These are phyloP conservation scores for Strigamia maritima DNA, from an alignment of 2,888 invertebrate genomes.

Conservation along the genomic window DNA sequence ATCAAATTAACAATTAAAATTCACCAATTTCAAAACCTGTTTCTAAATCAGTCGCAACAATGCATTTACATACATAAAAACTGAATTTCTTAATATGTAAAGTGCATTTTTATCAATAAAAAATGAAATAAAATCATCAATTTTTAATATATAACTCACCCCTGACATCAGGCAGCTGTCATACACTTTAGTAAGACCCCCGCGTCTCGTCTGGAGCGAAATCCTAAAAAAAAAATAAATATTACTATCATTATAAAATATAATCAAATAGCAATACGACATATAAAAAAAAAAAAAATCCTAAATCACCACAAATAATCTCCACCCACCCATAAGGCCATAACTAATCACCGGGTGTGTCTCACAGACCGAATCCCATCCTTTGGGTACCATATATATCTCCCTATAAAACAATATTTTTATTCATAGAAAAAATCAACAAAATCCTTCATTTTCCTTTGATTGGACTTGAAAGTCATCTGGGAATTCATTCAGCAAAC, in stretches of 20 bases:
- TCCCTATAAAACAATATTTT: neutral
- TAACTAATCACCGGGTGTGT: neutral
- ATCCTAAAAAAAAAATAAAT: conserved; percentile 56
- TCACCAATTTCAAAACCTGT: too few species aligned
- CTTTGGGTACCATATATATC: neutral
- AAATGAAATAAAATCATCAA: neutral
- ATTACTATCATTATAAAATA: neutral
- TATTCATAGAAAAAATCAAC: neutral
- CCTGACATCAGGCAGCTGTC: conserved; percentile 84
- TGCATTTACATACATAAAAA: too few species aligned
- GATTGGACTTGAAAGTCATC: neutral
- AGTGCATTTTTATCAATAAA: too few species aligned
- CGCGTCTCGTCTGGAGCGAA: conserved; percentile 79
- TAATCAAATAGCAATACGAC: neutral
- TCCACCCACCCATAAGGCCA: neutral
- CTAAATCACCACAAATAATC: neutral
- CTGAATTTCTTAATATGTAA: too few species aligned
- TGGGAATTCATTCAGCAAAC: neutral
- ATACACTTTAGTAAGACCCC: conserved; percentile 87
- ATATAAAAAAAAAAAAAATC: neutral
- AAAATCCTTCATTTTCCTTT: neutral
- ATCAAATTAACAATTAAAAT: too few species aligned
- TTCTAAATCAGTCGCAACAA: too few species aligned
- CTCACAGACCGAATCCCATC: neutral
- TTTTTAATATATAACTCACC: conserved; percentile 57